A percentile compares a stretch with the other conserved stretches of the same genome.
phyloP scores from a whole-genome alignment of 2,113 vertebrate genomes.

The Nasalis larvatus region DNA sequence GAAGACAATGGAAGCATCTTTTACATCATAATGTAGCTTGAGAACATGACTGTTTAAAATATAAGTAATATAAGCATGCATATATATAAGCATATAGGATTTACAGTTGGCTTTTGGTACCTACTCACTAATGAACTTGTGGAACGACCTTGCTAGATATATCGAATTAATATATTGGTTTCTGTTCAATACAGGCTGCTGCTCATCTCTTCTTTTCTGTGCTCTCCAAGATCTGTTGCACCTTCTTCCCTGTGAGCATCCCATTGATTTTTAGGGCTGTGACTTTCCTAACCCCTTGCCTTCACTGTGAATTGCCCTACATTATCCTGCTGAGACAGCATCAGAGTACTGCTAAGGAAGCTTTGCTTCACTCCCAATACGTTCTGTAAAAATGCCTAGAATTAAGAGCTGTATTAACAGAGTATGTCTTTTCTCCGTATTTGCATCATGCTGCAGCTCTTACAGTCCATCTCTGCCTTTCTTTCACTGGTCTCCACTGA shows the following conservation, averaged over 20 bases:
- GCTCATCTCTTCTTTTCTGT: neutral
- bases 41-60: neutral
- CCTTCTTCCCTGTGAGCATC: neutral
- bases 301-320: neutral
- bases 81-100: neutral
- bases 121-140: neutral
- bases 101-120: neutral
- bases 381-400: neutral
- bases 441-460: neutral
- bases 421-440: neutral
- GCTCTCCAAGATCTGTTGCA: neutral
- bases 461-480: neutral
- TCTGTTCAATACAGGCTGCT: neutral
- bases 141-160: neutral
- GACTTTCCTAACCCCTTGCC: neutral
- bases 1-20: neutral
- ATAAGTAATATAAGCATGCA: neutral
- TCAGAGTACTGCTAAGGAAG: neutral
- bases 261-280: neutral
- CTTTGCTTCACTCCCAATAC: neutral
- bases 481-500: neutral
- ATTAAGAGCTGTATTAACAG: neutral
- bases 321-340: neutral
- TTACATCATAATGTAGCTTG: neutral
- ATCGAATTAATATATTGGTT: neutral